These are phyloP conservation scores for Acanthochromis polyacanthus DNA, from an alignment of 2,113 vertebrate genomes.

Conservation along the genomic window DNA sequence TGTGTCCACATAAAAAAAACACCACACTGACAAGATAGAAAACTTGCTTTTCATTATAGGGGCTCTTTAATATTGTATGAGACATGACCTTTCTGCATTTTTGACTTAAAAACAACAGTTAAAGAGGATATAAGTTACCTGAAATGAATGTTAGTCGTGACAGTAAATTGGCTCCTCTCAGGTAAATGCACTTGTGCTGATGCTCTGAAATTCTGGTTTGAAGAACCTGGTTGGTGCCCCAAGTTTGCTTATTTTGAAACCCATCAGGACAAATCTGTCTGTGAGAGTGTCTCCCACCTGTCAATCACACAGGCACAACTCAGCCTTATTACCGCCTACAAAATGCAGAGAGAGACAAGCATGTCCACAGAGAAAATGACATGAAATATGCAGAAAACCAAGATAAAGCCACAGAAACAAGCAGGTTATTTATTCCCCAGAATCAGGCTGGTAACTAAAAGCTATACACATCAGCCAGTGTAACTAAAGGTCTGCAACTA, in stretches of 20 bases:
- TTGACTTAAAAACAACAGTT: not conserved
- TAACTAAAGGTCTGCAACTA: not conserved
- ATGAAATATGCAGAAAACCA: not conserved
- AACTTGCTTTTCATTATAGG: too few relatives aligned
- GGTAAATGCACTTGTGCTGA: not conserved
- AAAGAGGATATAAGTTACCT: not conserved
- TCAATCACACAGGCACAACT: slow-evolving; percentile 26
- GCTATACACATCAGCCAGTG: not conserved
- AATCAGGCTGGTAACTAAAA: not conserved
- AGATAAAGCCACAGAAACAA: not conserved
- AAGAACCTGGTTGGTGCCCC: not conserved
- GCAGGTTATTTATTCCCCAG: slow-evolving; percentile 4
- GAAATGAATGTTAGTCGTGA: not conserved
- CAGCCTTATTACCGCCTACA: slow-evolving; percentile 14
- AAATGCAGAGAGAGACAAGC: slow-evolving; percentile 25
- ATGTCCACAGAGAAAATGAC: slow-evolving; percentile 4
- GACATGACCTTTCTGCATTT: not conserved
- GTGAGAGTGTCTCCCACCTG: slow-evolving; percentile 19
- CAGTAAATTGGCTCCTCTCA: not conserved
- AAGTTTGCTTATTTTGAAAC: slow-evolving; percentile 31
- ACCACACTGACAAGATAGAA: too few relatives aligned
- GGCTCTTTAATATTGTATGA: too few relatives aligned
- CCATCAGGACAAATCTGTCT: slow-evolving; percentile 10
- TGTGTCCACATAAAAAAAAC: too few relatives aligned
- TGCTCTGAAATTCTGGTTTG: not conserved